phyloP scores from a whole-genome alignment of 1,140 invertebrate species.

The Mamestra configurata region DNA sequence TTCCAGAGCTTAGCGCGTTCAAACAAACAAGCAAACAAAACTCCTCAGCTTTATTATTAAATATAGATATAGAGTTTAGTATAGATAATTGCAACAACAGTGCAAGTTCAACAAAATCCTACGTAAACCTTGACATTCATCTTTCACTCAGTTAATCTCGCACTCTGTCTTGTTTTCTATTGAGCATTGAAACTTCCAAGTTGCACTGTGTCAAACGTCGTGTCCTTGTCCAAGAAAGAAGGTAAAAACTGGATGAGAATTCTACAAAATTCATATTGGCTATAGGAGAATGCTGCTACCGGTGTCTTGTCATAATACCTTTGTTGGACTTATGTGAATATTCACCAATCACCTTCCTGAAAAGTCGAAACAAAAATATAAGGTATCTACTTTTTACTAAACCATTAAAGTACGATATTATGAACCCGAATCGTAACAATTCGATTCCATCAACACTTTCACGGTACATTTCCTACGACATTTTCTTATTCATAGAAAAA shows the following conservation, averaged over 20 bases:
- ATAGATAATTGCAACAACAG: too few species aligned
- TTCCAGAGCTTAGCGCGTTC: too few species aligned
- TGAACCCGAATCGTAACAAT: background rate
- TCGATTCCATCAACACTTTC: background rate
- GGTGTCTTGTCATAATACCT: background rate
- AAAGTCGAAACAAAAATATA: too few species aligned
- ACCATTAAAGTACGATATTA: background rate
- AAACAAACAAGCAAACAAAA: too few species aligned
- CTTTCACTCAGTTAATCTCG: too few species aligned
- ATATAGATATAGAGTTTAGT: too few species aligned
- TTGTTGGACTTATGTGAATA: background rate
- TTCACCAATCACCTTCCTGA: too few species aligned
- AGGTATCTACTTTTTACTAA: background rate
- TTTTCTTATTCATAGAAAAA: constrained; percentile 38
- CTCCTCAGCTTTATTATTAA: too few species aligned
- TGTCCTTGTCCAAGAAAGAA: background rate
- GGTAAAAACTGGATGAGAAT: background rate
- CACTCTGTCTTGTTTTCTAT: background rate
- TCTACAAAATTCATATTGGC: too few species aligned
- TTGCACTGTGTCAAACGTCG: background rate
- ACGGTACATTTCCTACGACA: background rate
- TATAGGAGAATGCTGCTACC: too few species aligned
- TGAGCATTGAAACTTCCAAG: background rate
- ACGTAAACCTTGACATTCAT: too few species aligned
- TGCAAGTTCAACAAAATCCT: too few species aligned